Base-by-base conservation (phyloP, 2,888 invertebrate species). In the Alviniconcha strummeri region DNA sequence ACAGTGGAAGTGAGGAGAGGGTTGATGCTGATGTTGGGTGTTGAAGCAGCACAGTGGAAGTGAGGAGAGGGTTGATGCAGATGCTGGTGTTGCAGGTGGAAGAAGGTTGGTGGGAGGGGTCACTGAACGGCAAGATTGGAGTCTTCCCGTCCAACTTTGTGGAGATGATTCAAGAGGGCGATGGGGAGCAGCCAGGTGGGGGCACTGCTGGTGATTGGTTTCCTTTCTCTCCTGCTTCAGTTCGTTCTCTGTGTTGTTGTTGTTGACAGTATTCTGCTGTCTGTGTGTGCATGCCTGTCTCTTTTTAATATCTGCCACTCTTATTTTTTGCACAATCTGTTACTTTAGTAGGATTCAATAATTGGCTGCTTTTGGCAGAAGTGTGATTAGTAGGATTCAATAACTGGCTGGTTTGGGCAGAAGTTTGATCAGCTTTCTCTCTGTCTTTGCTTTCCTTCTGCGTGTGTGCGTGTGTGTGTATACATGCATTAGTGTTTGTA, bases 101-200 rank as follows among this genome's bases (percentile, higher is more conserved):
- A 84, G 92, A 92, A 84, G 93, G 92, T 8, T 98, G 97, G 98
- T 93, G 92, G 91, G 96, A 96, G 95, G 98, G 98, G 86, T 95
- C 96, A 84, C 94, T 97, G 78, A 96, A 96, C 93, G 97, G 96
- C 75, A 96, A 96, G 92, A 95, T 96, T 85, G 98, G 99, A 56
- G 97, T 98, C 86, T 99, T 98, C 94, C 99, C 98, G 6, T 98
- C 98, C 9, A 99, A 99, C 95, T 99, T 98, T 94, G 98, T 98
- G 69, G 96, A 96, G 90, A 93, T 94, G 85, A 86, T 93, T 54
- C 91, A 88, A 74, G 89, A 89, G 8, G 87, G 87, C n/a, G 80
- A 77, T 13, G 89, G 87, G 56, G 85, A 85, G 67, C 54, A 71
- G 54, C 56, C 84, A 17, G 84, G 81, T 19, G 78, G 77, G 54